Evolutionary conservation across 2,113 vertebrate genomes (phyloP).

Genomic region (Anolis carolinensis): DNA sequence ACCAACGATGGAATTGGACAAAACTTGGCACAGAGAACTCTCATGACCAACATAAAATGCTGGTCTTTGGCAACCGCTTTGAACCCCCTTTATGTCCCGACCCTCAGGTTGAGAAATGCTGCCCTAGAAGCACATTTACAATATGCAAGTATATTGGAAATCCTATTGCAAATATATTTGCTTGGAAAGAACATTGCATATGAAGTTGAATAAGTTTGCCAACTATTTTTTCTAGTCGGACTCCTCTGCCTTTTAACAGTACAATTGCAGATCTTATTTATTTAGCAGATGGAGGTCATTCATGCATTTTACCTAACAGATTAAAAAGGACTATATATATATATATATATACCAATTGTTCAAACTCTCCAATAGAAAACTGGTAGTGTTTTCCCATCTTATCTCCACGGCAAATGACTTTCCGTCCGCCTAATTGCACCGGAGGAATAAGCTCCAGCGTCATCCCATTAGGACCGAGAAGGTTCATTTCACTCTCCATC

Average conservation of each 20-base stretch:
- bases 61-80: too few species aligned
- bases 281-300: too few species aligned
- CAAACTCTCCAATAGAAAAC: constrained; percentile 12
- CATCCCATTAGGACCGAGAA: constrained; percentile 54
- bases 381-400: constrained; percentile 18
- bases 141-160: neutral
- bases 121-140: neutral
- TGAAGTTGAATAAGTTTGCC: neutral
- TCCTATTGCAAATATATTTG: neutral
- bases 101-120: too few species aligned
- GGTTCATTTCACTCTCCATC: constrained; percentile 39
- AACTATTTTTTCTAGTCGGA: neutral
- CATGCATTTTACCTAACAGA: neutral
- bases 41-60: too few species aligned
- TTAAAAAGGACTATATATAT: too few species aligned
- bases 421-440: constrained; percentile 60
- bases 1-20: too few species aligned
- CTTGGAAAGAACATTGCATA: neutral
- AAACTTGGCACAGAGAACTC: too few species aligned
- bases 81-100: too few species aligned
- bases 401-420: constrained; percentile 54
- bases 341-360: neutral
- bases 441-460: constrained; percentile 52
- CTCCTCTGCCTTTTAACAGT: neutral
- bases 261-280: too few species aligned